Conservation (phyloP, 2,113 vertebrate species). For the Semicossyphus pulcher region DNA sequence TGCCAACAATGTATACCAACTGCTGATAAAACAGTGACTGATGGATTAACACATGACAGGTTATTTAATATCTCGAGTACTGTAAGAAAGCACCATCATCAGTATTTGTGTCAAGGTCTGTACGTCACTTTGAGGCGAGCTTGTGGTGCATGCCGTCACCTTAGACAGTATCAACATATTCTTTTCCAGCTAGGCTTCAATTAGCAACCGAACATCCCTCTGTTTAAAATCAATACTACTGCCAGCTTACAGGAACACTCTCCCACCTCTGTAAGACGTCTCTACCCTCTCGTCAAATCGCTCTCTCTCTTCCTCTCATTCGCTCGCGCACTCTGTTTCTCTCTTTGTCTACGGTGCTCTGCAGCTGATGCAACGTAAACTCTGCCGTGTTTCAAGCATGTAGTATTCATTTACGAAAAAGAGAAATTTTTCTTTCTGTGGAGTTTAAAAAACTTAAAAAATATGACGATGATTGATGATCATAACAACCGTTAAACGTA, state of each 20-base stretch:
- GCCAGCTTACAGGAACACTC: conserved; percentile 68
- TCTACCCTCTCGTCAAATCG: conserved; percentile 39
- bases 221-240: conserved; percentile 65
- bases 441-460: conserved; percentile 73
- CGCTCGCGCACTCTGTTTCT: conserved; percentile 51
- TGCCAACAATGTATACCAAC: conserved; percentile 67
- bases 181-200: conserved; percentile 37
- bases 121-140: conserved; percentile 34
- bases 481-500: conserved; percentile 76
- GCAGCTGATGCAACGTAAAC: conserved; percentile 75
- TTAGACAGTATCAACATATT: conserved; percentile 43
- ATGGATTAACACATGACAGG: conserved; percentile 22
- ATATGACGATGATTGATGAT: conserved; percentile 59
- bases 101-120: conserved; percentile 69
- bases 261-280: conserved; percentile 40
- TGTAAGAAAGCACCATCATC: conserved; percentile 54
- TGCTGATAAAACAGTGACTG: conserved; percentile 44
- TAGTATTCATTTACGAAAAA: conserved; percentile 86
- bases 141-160: conserved; percentile 21
- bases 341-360: conserved; percentile 77
- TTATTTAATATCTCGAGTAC: conserved; percentile 54
- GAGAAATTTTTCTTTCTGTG: conserved; percentile 81
- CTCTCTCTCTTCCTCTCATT: conserved; percentile 60
- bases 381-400: conserved; percentile 87
- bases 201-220: conserved; percentile 41